These are phyloP conservation scores for Tetheella fluctuosa DNA, from an alignment of 2,888 invertebrate genomes.

Conservation along the genomic window DNA sequence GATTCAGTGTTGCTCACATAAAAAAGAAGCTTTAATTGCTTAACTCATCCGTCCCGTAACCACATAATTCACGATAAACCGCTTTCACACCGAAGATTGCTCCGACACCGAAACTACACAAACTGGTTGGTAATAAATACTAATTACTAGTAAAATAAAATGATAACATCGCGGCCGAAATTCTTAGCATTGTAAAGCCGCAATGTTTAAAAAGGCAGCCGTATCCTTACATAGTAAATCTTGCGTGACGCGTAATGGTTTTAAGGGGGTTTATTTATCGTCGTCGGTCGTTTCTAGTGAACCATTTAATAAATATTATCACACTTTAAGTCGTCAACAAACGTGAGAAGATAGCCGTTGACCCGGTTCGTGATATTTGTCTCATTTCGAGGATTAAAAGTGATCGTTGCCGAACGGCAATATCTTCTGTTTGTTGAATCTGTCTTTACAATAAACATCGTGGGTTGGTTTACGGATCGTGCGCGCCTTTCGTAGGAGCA, in stretches of 20 bases:
- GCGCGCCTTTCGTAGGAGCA: constrained; percentile 48
- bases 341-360: constrained; percentile 83
- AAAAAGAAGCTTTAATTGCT: constrained; percentile 77
- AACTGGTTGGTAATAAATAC: constrained; percentile 78
- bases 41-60: constrained; percentile 68
- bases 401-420: constrained; percentile 70
- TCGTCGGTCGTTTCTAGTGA: constrained; percentile 72
- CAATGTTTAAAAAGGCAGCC: constrained; percentile 58
- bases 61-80: constrained; percentile 72
- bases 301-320: constrained; percentile 84
- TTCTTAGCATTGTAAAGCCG: constrained; percentile 64
- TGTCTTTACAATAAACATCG: constrained; percentile 74
- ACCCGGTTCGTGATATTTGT: constrained; percentile 82
- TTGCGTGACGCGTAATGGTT: constrained; percentile 78
- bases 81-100: constrained; percentile 71
- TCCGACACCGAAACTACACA: constrained; percentile 46
- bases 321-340: constrained; percentile 81
- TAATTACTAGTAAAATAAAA: constrained; percentile 82
- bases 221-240: constrained; percentile 78
- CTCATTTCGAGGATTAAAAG: constrained; percentile 79
- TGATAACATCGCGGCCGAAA: constrained; percentile 75
- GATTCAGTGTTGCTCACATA: constrained; percentile 63
- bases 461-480: constrained; percentile 61
- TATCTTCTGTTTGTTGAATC: constrained; percentile 75
- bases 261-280: constrained; percentile 77